Evolutionary conservation across 1,140 invertebrate genomes (phyloP).

Genomic region (Littorina saxatilis): DNA sequence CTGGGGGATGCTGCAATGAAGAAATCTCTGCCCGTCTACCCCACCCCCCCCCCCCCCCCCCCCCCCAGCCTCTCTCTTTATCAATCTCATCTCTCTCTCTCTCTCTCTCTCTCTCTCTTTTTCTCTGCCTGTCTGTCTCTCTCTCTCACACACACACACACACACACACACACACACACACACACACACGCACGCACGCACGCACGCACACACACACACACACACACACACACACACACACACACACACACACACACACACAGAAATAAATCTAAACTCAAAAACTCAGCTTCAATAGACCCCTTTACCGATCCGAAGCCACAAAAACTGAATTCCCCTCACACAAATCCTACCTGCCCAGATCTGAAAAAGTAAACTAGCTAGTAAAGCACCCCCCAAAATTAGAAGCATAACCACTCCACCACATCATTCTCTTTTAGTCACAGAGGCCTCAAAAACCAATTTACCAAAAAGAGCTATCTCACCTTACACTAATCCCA

Average conservation of each 20-base stretch:
- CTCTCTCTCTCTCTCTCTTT: not conserved
- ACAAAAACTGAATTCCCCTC: too few relatives aligned
- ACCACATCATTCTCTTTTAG: too few relatives aligned
- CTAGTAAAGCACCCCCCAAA: too few relatives aligned
- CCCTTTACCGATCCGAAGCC: too few relatives aligned
- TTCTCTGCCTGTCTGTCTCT: not conserved
- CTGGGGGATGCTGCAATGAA: not conserved
- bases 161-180: conserved; percentile 31
- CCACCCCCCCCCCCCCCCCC: too few relatives aligned
- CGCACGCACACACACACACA: conserved; percentile 29
- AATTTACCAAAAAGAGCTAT: too few relatives aligned
- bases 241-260: not conserved
- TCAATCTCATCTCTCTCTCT: not conserved
- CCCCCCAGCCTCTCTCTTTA: not conserved
- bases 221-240: conserved; percentile 27
- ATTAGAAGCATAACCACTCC: too few relatives aligned
- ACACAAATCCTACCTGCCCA: too few relatives aligned
- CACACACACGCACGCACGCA: conserved; percentile 27
- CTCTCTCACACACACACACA: conserved; percentile 19
- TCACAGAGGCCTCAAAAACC: too few relatives aligned
- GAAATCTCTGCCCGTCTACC: not conserved
- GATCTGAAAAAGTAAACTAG: too few relatives aligned
- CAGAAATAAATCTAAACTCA: not conserved
- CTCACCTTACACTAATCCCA: too few relatives aligned
- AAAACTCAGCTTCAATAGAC: too few relatives aligned